phyloP scores from a whole-genome alignment of 23 tunicate genomes.

The Corella eumyota region DNA sequence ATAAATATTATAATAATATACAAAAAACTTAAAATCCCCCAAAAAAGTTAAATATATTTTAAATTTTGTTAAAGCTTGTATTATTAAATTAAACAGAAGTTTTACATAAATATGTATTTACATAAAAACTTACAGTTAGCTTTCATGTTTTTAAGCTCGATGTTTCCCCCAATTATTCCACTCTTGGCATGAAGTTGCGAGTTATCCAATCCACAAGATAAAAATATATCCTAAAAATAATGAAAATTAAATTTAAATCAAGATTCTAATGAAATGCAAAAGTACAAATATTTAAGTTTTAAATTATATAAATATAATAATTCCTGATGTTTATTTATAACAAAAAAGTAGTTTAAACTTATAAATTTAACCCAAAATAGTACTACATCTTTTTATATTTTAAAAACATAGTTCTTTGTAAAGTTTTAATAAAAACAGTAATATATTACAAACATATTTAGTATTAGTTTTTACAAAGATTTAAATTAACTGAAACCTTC shows the following conservation, averaged over 20 bases:
- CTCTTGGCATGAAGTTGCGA: slow-evolving; percentile 57
- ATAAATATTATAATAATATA: too few species aligned
- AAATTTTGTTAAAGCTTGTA: neutral
- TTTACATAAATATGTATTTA: neutral
- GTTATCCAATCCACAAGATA: slow-evolving; percentile 53
- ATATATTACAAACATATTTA: neutral
- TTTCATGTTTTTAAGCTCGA: slow-evolving; percentile 47
- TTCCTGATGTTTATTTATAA: too few species aligned
- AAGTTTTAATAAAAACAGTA: neutral
- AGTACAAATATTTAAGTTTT: neutral
- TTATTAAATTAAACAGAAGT: neutral
- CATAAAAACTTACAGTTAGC: slow-evolving; percentile 50
- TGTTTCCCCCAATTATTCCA: slow-evolving; percentile 83
- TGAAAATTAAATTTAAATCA: neutral
- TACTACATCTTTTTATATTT: too few species aligned
- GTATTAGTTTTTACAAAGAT: neutral
- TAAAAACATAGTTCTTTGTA: neutral
- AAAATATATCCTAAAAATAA: slow-evolving; percentile 38
- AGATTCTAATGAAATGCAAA: neutral
- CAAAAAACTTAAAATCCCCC: too few species aligned
- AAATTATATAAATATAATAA: too few species aligned
- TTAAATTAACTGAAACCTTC: neutral
- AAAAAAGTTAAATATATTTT: too few species aligned
- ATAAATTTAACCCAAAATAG: too few species aligned
- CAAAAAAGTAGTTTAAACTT: too few species aligned